Conservation (phyloP, 1,140 invertebrate genomes). For the Drosophila serrata region DNA sequence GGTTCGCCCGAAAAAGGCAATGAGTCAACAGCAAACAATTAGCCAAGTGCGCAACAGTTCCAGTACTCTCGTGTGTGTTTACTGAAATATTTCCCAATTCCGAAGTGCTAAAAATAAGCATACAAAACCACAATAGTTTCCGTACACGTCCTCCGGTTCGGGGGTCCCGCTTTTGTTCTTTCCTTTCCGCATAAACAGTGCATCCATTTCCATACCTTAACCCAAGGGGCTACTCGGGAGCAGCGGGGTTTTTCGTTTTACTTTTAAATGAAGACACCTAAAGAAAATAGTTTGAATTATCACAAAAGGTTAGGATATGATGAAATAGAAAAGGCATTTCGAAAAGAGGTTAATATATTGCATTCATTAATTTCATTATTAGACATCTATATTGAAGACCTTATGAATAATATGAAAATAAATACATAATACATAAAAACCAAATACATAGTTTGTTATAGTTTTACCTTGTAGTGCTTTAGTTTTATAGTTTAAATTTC, state of each 20-base stretch:
- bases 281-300: background rate
- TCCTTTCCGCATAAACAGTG: slow-evolving; percentile 31
- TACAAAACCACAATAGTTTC: slow-evolving; percentile 24
- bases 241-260: slow-evolving; percentile 7
- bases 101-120: slow-evolving; percentile 45
- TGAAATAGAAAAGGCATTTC: background rate
- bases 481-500: too few relatives aligned
- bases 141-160: background rate
- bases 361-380: background rate
- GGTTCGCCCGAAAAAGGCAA: slow-evolving; percentile 8
- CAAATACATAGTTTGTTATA: too few relatives aligned
- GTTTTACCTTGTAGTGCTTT: too few relatives aligned
- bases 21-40: slow-evolving; percentile 45
- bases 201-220: slow-evolving; percentile 47
- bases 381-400: too few relatives aligned
- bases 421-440: too few relatives aligned
- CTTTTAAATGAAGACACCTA: background rate
- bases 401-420: too few relatives aligned
- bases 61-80: slow-evolving; percentile 30
- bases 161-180: slow-evolving; percentile 6
- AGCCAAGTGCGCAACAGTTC: slow-evolving; percentile 40
- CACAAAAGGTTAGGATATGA: background rate
- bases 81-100: slow-evolving; percentile 35
- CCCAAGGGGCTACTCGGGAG: slow-evolving; percentile 4
- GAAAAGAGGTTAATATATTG: background rate